A percentile compares a stretch with the other conserved stretches of the same genome.
These are phyloP conservation scores for Macrobrachium nipponense DNA, from an alignment of 1,140 invertebrate genomes.

Conservation along the genomic window DNA sequence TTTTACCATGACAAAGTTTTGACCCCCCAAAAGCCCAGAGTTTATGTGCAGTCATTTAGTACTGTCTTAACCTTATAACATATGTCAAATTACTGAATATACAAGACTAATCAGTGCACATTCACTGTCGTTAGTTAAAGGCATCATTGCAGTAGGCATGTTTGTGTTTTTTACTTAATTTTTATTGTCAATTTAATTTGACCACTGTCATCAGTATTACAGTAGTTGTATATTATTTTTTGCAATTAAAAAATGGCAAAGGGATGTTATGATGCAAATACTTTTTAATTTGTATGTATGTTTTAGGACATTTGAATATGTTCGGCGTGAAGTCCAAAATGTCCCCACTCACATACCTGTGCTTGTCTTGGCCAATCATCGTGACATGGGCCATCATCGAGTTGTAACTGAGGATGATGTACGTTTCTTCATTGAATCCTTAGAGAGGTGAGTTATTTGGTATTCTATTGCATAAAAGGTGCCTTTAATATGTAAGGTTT, in stretches of 20 bases:
- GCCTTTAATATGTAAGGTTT: not conserved
- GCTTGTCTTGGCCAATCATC: constrained; percentile 92
- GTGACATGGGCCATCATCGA: constrained; percentile 95
- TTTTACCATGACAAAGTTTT: no score
- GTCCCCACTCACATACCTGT: constrained; percentile 90
- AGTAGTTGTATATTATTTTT: constrained; percentile 4
- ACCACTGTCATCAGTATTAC: no score
- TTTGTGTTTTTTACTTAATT: no score
- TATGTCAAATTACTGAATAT: no score
- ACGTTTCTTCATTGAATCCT: constrained; percentile 54
- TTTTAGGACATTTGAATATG: constrained; percentile 93
- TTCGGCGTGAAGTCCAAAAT: constrained; percentile 87
- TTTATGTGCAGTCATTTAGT: no score
- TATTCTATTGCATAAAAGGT: not conserved
- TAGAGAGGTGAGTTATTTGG: constrained; percentile 66
- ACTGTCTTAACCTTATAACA: no score
- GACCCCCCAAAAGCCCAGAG: no score
- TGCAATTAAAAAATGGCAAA: not conserved
- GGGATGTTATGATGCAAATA: not conserved
- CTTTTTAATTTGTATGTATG: not conserved
- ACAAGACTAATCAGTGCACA: no score
- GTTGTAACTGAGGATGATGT: constrained; percentile 76
- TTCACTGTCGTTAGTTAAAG: no score
- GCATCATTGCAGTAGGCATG: no score
- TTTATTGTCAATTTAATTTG: no score